Evolutionary conservation across 2,797 vertebrate genomes (phyloP).

Genomic region (Podarcis siculus): DNA sequence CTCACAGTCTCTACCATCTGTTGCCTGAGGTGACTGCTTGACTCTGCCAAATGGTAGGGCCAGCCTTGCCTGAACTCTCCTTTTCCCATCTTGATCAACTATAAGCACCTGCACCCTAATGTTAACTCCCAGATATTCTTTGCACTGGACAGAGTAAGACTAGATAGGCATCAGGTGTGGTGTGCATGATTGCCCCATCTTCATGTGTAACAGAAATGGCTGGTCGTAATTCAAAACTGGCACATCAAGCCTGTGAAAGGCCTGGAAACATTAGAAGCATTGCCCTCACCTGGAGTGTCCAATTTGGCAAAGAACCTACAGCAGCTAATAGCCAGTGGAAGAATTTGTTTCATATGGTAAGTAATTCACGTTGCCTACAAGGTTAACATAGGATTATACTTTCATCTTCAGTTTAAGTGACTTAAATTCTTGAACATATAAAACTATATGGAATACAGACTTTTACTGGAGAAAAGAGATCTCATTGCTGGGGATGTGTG

Average conservation of each 20-base stretch:
- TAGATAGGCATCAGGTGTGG: not conserved
- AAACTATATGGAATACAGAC: not conserved
- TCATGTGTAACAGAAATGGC: not conserved
- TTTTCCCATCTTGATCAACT: not conserved
- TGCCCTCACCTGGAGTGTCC: not conserved
- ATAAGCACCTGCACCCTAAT: too few relatives aligned
- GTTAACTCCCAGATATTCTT: not conserved
- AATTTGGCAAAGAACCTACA: not conserved
- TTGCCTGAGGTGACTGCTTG: not conserved
- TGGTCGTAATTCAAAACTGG: not conserved
- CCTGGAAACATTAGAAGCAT: not conserved
- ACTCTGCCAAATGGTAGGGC: not conserved
- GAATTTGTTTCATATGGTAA: not conserved
- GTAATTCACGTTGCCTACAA: conserved; percentile 15
- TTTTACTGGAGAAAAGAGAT: conserved; percentile 33
- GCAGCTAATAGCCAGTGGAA: not conserved
- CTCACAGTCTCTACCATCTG: not conserved
- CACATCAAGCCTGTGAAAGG: not conserved
- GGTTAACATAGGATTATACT: conserved; percentile 19
- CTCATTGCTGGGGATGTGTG: not conserved
- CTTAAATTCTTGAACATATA: not conserved
- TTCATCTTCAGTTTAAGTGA: conserved; percentile 12
- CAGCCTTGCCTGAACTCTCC: too few relatives aligned
- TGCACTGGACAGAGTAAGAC: not conserved
- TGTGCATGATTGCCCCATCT: not conserved